Conservation (phyloP, 2,888 invertebrate genomes). For the Lamellibrachia satsuma region DNA sequence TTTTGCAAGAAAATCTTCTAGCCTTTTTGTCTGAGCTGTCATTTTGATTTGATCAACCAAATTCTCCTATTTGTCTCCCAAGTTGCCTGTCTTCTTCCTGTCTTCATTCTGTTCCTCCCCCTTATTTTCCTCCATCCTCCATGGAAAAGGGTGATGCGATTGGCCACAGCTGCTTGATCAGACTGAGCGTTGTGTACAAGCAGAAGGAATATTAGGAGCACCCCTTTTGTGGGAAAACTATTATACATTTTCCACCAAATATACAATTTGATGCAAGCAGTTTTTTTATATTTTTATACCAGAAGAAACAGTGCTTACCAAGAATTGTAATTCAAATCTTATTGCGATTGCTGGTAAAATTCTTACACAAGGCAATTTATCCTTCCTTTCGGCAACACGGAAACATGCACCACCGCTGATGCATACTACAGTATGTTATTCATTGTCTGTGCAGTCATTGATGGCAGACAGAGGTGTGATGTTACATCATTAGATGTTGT, state of each 20-base stretch:
- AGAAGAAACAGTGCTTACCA: not conserved
- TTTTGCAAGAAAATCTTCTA: not conserved
- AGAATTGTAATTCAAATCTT: not conserved
- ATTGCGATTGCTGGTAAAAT: not conserved
- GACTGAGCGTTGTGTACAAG: no score
- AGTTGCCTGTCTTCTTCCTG: not conserved
- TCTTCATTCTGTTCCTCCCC: not conserved
- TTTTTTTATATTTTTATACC: not conserved
- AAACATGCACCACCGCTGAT: not conserved
- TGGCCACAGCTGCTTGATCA: no score
- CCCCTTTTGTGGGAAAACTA: not conserved
- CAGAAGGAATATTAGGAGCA: not conserved
- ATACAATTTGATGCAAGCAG: not conserved
- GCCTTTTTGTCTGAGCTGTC: not conserved
- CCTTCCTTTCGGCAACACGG: not conserved
- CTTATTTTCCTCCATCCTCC: not conserved
- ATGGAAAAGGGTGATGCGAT: no score
- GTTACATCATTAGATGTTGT: not conserved
- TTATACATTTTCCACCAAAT: not conserved
- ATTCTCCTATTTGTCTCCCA: not conserved
- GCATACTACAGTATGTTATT: not conserved
- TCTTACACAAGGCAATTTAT: not conserved
- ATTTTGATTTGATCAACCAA: not conserved
- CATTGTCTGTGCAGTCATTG: not conserved
- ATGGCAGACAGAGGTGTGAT: constrained; percentile 5